These are phyloP conservation scores for Tineola bisselliella DNA, from an alignment of 2,888 invertebrate species.

Conservation along the genomic window DNA sequence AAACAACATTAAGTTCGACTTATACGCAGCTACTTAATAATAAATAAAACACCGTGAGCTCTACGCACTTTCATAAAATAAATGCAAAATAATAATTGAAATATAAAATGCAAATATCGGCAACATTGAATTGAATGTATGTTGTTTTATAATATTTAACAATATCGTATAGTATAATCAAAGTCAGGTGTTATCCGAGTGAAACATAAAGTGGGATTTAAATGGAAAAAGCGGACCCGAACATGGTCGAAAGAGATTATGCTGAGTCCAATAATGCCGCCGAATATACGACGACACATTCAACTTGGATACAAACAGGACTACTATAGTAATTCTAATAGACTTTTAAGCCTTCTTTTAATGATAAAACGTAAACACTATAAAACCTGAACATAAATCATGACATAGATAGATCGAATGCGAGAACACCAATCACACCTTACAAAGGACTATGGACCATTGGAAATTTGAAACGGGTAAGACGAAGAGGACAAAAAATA, in stretches of 20 bases:
- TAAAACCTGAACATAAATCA: background rate
- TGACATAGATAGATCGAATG: background rate
- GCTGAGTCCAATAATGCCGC: background rate
- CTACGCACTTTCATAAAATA: too few species aligned
- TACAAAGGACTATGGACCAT: conserved; percentile 2
- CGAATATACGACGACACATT: background rate
- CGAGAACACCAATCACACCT: background rate
- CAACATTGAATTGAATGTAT: background rate
- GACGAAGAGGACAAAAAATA: conserved; percentile 19
- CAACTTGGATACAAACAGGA: background rate
- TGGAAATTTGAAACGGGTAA: conserved; percentile 12
- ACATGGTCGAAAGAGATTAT: background rate
- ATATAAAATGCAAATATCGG: too few species aligned
- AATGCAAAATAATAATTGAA: too few species aligned
- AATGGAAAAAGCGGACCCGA: background rate
- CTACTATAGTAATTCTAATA: background rate
- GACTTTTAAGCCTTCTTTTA: too few species aligned
- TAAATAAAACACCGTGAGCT: too few species aligned
- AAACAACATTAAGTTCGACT: too few species aligned
- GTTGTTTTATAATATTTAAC: background rate
- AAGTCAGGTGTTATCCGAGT: background rate
- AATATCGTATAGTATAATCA: background rate
- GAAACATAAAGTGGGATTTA: background rate
- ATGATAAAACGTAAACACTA: background rate
- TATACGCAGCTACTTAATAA: too few species aligned